A percentile compares a stretch with the other conserved stretches of the same genome.
phyloP scores from a whole-genome alignment of 2,888 invertebrate species.

The Terebella lapidaria region DNA sequence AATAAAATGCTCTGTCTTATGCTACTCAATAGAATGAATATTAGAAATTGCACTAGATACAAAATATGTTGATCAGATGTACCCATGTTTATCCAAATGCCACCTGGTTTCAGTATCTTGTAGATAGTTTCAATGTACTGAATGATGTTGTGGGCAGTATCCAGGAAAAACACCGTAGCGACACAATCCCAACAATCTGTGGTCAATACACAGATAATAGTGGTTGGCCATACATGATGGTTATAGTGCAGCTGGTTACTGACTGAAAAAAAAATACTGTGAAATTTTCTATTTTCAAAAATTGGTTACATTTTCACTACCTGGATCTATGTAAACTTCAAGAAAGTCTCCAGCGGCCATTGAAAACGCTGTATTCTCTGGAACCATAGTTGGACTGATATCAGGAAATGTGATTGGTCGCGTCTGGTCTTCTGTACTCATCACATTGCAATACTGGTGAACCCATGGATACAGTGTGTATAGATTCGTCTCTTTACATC shows the following conservation, averaged over 20 bases:
- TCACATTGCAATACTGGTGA: conserved; percentile 88
- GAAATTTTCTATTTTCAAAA: not conserved
- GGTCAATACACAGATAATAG: not conserved
- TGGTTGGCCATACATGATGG: not conserved
- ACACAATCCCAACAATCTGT: conserved; percentile 81
- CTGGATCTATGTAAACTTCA: conserved; percentile 63
- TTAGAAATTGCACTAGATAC: too few species aligned
- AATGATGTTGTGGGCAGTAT: conserved; percentile 94
- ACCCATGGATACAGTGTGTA: conserved; percentile 89
- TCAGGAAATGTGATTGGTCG: conserved; percentile 80
- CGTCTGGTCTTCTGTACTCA: conserved; percentile 75
- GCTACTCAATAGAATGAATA: too few species aligned
- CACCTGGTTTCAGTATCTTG: conserved; percentile 77
- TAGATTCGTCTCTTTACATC: conserved; percentile 64
- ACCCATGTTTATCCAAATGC: conserved; percentile 56
- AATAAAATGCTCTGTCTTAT: too few species aligned
- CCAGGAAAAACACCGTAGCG: conserved; percentile 95
- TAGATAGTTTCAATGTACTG: conserved; percentile 90
- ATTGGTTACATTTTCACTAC: too few species aligned
- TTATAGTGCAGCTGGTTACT: too few species aligned
- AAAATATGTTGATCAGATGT: too few species aligned
- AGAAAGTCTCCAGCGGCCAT: conserved; percentile 97
- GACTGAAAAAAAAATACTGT: not conserved
- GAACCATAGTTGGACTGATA: conserved; percentile 68
- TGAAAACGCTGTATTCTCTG: conserved; percentile 65